Evolutionary conservation across 1,140 invertebrate species (phyloP).

Genomic region (Habropoda laboriosa): DNA sequence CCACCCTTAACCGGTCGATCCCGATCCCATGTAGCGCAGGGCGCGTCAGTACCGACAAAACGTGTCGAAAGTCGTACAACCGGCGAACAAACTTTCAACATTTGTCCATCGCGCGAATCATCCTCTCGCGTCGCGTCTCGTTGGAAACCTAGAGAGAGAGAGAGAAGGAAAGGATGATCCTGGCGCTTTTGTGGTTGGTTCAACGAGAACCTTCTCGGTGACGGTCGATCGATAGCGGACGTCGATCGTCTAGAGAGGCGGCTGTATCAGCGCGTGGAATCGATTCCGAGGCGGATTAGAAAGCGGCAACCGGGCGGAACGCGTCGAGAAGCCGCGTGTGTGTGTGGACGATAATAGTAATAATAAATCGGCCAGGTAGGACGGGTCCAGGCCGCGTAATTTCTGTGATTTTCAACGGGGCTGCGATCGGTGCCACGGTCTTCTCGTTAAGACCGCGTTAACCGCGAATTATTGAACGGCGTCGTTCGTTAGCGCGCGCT

Average conservation of each 20-base stretch:
- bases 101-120: neutral
- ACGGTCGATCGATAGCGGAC: conserved; percentile 5
- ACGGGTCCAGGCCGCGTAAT: neutral
- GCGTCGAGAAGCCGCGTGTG: neutral
- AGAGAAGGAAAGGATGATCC: conserved; percentile 14
- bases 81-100: conserved; percentile 19
- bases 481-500: conserved; percentile 4
- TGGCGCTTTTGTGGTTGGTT: conserved; percentile 11
- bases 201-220: neutral
- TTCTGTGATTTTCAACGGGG: conserved; percentile 20
- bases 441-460: neutral
- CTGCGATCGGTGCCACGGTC: neutral
- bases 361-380: conserved; percentile 37
- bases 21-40: no score
- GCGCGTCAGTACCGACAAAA: conserved; percentile 36
- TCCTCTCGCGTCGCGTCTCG: no score
- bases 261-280: neutral
- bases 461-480: conserved; percentile 15
- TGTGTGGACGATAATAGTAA: neutral
- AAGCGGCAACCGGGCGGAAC: conserved; percentile 14
- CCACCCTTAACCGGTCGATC: neutral
- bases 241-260: conserved; percentile 17
- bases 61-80: neutral
- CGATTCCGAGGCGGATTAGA: conserved; percentile 35
- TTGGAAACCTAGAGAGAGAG: no score